Evolutionary conservation across 2,888 invertebrate species (phyloP), one percentile per base, ranked within the genome.

Genomic region (Marasmarcha lunaedactyla): DNA sequence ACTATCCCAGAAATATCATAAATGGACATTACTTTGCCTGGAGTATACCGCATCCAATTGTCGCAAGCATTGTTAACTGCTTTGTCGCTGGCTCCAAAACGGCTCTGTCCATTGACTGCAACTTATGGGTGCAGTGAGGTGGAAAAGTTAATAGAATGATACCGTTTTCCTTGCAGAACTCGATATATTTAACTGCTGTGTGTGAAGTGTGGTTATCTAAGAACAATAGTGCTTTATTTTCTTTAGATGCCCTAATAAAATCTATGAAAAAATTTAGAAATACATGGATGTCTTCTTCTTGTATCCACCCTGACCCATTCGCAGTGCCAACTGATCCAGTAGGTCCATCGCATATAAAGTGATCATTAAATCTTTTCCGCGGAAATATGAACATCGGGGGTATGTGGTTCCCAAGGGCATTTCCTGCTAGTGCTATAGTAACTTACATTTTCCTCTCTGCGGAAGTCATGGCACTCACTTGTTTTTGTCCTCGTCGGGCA

Each of bases 391-490:
- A 51, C 45, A 51, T 44, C 2, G 50, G 49, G 1, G 50, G 52
- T 40, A 49, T 49, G 40, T 39, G 14, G 38, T 42, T 45, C 0
- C 50, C 49, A 20, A 47, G 14, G 5, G 52, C 49, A 25, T 46
- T 52, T 38, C 36, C 49, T 25, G 48, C 50, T 13, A 50, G 15
- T 13, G 50, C 48, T 35, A 51, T 5, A 13, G 49, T 52, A 14
- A 52, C 52, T 11, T 50, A 46, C 15, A 40, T 50, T 37, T 47
- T 48, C 14, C 48, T 44, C 49, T 69, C 66, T 2, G 51, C 62
- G 11, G 64, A 68, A 13, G 62, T 64, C 15, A 67, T 40, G 3
- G 52, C 46, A 14, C 65, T 60, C 7, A 72, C 57, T 49, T 69
- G 67, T 39, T 57, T 59, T 4, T 40, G 38, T 30, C 70, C 68